Base-by-base conservation (phyloP, 2,113 vertebrate species). In the Holacanthus passer region DNA sequence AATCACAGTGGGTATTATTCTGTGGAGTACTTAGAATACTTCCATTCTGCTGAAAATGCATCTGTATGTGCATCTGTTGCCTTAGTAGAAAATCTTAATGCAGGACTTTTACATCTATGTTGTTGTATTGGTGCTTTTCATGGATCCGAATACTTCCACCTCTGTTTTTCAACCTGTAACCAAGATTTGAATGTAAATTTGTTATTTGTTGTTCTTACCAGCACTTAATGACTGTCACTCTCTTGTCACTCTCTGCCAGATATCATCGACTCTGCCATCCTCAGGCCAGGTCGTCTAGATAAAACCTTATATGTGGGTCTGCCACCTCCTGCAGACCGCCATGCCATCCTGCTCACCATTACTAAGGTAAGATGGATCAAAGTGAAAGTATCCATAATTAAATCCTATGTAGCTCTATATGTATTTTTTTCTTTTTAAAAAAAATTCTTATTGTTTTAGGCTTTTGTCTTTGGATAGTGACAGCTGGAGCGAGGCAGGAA, bases 261-360 rank as follows among this genome's bases (percentile, higher is more conserved):
- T 88, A 99, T 99, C 50, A 97, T 99, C 64, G 98, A 99, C 82
- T 97, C 96, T 13, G 98, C 98, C 10, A 90, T 99, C 41, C 94
- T 99, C 65, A 96, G 97, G 47, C 98, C 98, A 0, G 98, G 98
- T 0, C 97, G 98, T 16, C 92, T 99, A 22, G 98, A 99, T 88
- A 99, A 97, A 90, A 99, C 96, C 0, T 93, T 99, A 16, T 99
- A 97, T 5, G 97, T 99, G 70, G 98, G 98, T 53, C 94, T 99
- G 75, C 98, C 98, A 0, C 96, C 96, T 12, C 92, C 97, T n/a
- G 85, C 85, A 24, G 98, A 99, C 88, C 95, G 98, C 19, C 93
- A 96, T 1, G 97, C 96, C 87, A 99, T 99, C 88, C 93, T 99
- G 66, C 94, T 96, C 77, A 99, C 98, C 1, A 96, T 99, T 63